These are phyloP conservation scores for Crotalus adamanteus DNA, from an alignment of 2,797 vertebrate genomes.

Conservation along the genomic window DNA sequence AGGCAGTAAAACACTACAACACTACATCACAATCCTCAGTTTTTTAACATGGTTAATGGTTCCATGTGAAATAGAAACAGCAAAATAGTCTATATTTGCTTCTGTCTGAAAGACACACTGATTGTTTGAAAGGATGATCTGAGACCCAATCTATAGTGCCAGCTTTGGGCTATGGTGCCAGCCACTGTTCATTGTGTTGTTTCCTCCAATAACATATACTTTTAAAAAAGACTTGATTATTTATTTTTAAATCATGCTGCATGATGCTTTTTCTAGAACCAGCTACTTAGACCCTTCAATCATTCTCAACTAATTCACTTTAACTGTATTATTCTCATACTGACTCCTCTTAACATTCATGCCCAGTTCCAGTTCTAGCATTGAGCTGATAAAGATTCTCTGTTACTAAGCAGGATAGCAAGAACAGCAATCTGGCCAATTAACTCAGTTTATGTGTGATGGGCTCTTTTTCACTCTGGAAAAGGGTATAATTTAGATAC, in stretches of 20 bases:
- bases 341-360: background rate
- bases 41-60: background rate
- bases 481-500: background rate
- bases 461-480: background rate
- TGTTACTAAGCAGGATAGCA: background rate
- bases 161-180: background rate
- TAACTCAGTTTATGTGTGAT: background rate
- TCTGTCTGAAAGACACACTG: background rate
- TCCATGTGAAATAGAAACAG: background rate
- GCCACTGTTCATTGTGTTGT: background rate
- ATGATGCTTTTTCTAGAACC: background rate
- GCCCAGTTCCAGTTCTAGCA: background rate
- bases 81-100: background rate
- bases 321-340: background rate
- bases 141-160: background rate
- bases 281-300: background rate
- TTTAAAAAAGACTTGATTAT: background rate
- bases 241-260: background rate
- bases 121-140: background rate
- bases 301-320: background rate
- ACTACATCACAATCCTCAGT: background rate
- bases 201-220: background rate
- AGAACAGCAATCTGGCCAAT: background rate
- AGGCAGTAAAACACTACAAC: background rate
- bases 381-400: background rate